These are phyloP conservation scores for Scolopax rusticola DNA, from an alignment of 2,797 vertebrate genomes.

Conservation along the genomic window DNA sequence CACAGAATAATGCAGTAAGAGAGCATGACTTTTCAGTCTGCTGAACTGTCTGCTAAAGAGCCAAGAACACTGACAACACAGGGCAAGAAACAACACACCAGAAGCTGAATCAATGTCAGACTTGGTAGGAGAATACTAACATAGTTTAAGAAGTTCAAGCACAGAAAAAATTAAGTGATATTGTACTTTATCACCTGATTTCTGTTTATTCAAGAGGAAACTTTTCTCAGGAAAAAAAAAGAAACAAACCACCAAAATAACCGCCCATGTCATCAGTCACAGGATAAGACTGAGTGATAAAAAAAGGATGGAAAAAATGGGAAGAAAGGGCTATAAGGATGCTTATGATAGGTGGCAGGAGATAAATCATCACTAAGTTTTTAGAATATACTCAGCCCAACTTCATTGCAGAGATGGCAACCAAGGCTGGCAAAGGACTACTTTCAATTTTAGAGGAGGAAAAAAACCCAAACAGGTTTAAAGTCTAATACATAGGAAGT, in stretches of 20 bases:
- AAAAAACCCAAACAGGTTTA: neutral
- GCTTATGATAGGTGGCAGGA: neutral
- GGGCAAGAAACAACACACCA: constrained; percentile 7
- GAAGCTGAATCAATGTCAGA: neutral
- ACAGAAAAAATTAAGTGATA: neutral
- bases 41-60: neutral
- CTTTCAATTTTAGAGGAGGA: neutral
- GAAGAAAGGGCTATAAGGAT: neutral
- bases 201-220: neutral
- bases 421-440: neutral
- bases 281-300: neutral
- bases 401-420: neutral
- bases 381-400: neutral
- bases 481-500: neutral
- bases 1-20: neutral
- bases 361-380: neutral
- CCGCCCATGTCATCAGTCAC: neutral
- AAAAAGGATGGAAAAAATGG: neutral
- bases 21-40: neutral
- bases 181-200: neutral
- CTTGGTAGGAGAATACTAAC: neutral
- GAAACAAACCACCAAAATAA: neutral
- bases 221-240: neutral
- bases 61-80: neutral
- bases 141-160: neutral